phyloP scores from a whole-genome alignment of 2,797 vertebrate genomes.

The Hemitrygon akajei region DNA sequence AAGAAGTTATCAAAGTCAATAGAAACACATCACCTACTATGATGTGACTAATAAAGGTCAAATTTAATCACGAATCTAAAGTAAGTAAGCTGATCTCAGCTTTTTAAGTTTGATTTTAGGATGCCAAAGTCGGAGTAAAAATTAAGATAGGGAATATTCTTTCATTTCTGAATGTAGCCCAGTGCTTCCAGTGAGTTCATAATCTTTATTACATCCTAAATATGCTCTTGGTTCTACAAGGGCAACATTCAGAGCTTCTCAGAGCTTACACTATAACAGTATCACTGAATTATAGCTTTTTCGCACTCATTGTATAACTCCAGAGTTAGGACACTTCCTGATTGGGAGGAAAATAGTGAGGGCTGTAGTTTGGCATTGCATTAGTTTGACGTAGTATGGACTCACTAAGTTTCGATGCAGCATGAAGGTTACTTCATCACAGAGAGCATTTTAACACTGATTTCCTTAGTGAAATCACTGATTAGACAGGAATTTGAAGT shows the following conservation, averaged over 20 bases:
- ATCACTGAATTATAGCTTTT: not conserved
- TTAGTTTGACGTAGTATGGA: not conserved
- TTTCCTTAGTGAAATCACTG: not conserved
- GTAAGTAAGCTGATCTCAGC: not conserved
- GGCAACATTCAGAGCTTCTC: too few relatives aligned
- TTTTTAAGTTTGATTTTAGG: not conserved
- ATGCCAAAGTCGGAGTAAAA: not conserved
- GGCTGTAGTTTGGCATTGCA: not conserved
- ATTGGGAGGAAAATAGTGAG: not conserved
- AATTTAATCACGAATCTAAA: not conserved
- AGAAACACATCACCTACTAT: not conserved
- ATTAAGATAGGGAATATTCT: not conserved
- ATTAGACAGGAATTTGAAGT: not conserved
- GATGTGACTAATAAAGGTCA: not conserved
- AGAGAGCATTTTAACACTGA: not conserved
- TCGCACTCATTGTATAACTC: not conserved
- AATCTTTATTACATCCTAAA: not conserved
- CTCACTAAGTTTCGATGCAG: not conserved
- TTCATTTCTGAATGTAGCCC: not conserved
- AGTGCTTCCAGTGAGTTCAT: not conserved
- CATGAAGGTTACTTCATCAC: constrained; percentile 1
- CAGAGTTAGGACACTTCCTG: not conserved
- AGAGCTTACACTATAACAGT: not conserved
- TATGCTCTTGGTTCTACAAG: not conserved
- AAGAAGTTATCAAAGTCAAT: not conserved